A percentile compares a stretch with the other conserved stretches of the same genome.
These are phyloP conservation scores for Neoascia interrupta DNA, from an alignment of 2,888 invertebrate species.

Conservation along the genomic window DNA sequence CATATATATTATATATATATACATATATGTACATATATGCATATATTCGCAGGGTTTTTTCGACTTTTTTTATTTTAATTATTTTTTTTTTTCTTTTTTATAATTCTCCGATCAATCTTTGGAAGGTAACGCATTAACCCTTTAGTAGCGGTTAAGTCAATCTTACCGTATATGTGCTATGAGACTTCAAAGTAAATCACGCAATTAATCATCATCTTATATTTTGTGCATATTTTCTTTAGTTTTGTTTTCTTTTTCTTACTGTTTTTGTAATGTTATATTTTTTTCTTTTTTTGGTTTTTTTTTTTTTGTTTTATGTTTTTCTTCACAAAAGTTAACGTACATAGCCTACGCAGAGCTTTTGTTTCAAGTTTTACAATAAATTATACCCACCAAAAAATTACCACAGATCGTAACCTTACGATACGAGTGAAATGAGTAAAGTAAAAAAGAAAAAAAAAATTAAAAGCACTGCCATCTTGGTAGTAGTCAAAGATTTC, in stretches of 20 bases:
- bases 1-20: too few species aligned
- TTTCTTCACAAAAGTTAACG: conserved; percentile 4
- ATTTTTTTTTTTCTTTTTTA: too few species aligned
- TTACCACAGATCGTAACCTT: conserved; percentile 28
- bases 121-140: conserved; percentile 46
- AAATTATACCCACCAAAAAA: conserved; percentile 33
- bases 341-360: conserved; percentile 36
- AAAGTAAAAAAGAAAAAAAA: too few species aligned
- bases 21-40: too few species aligned
- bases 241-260: too few species aligned
- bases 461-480: conserved; percentile 27
- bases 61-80: too few species aligned
- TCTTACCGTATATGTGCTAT: conserved; percentile 28
- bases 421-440: conserved; percentile 19
- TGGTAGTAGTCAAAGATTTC: too few species aligned
- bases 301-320: not conserved
- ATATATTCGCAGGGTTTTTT: conserved; percentile 49
- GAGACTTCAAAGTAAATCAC: conserved; percentile 37
- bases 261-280: not conserved
- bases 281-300: conserved; percentile 1
- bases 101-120: conserved; percentile 48
- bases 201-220: conserved; percentile 26
- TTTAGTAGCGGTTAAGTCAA: conserved; percentile 18
- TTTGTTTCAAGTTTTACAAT: conserved; percentile 40
- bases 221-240: not conserved